Percentiles rank a stretch among this genome's conserved stretches.
Conservation (phyloP, 2,797 vertebrate species). For the Enteromius paludinosus region DNA sequence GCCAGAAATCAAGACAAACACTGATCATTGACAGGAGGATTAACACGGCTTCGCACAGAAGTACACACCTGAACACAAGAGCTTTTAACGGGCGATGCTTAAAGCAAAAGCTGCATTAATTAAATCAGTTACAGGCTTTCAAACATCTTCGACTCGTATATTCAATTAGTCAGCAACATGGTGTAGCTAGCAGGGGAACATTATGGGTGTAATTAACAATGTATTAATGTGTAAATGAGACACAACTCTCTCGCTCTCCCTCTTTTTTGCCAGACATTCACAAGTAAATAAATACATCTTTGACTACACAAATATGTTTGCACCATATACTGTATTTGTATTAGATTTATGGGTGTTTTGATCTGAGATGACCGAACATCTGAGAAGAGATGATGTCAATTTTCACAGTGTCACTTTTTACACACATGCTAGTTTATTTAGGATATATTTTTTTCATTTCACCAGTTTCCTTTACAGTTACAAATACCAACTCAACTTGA, state of each 20-base stretch:
- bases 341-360: background rate
- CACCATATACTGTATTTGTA: constrained; percentile 2
- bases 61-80: constrained; percentile 68
- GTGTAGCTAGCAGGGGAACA: constrained; percentile 88
- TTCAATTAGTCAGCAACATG: constrained; percentile 90
- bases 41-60: constrained; percentile 90
- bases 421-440: background rate
- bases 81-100: constrained; percentile 65
- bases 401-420: no score
- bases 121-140: constrained; percentile 95
- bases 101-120: constrained; percentile 91
- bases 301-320: constrained; percentile 12
- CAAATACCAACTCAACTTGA: background rate
- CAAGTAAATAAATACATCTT: constrained; percentile 20
- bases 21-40: constrained; percentile 94
- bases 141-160: constrained; percentile 88
- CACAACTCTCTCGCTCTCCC: constrained; percentile 53
- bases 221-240: constrained; percentile 80
- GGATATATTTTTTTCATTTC: background rate
- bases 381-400: no score
- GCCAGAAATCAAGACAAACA: constrained; percentile 93
- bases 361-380: no score
- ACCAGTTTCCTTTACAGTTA: background rate
- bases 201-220: constrained; percentile 93
- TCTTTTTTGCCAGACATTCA: background rate